Evolutionary conservation across 2,888 invertebrate species (phyloP).

Genomic region (Drosophila barbarae): DNA sequence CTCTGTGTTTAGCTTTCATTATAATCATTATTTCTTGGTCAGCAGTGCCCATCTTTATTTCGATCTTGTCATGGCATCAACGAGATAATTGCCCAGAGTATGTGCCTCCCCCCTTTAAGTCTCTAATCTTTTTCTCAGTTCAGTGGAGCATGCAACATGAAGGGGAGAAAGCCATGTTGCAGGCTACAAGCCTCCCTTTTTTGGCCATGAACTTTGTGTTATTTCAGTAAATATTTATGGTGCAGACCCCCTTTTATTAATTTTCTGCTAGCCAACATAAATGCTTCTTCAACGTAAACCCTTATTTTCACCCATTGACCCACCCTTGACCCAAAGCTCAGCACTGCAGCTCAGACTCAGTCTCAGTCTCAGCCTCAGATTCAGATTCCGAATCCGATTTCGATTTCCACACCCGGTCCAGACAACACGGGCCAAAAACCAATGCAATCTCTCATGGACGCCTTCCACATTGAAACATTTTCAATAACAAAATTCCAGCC

Average conservation of each 20-base stretch:
- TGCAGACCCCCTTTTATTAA: background rate
- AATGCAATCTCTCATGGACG: slow-evolving; percentile 35
- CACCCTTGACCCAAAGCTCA: slow-evolving; percentile 28
- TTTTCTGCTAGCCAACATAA: background rate
- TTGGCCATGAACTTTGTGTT: slow-evolving; percentile 25
- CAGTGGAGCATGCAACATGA: slow-evolving; percentile 61
- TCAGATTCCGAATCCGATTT: slow-evolving; percentile 19
- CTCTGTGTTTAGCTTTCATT: background rate
- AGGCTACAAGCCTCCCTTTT: background rate
- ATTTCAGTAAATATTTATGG: slow-evolving; percentile 7
- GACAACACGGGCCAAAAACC: slow-evolving; percentile 17
- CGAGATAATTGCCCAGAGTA: slow-evolving; percentile 27
- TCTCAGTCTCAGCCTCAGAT: background rate
- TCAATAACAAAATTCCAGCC: slow-evolving; percentile 70
- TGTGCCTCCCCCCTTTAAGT: background rate
- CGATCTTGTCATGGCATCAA: slow-evolving; percentile 38
- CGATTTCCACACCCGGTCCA: slow-evolving; percentile 18
- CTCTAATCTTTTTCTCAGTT: slow-evolving; percentile 27
- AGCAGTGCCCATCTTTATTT: slow-evolving; percentile 6
- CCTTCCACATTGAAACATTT: slow-evolving; percentile 62
- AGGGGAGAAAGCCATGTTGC: slow-evolving; percentile 1
- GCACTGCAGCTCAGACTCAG: background rate
- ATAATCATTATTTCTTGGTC: background rate
- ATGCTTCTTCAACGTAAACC: slow-evolving; percentile 2
- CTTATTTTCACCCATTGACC: slow-evolving; percentile 18